These are phyloP conservation scores for Neogobius melanostomus DNA, from an alignment of 2,113 vertebrate species.

Conservation along the genomic window DNA sequence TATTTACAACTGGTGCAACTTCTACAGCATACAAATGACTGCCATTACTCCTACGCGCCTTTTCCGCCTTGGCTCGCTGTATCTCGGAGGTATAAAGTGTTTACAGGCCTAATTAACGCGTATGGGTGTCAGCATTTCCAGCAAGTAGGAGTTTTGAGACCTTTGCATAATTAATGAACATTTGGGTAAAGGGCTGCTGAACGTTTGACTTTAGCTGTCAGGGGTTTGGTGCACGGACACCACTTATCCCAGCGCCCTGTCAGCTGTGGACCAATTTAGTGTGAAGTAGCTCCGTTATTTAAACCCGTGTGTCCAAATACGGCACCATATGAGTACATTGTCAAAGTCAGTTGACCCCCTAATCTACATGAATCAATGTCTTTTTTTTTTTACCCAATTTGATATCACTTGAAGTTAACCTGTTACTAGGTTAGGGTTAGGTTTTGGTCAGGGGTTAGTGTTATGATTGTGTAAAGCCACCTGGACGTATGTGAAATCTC, in stretches of 20 bases:
- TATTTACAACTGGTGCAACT: no score
- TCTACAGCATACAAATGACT: background rate
- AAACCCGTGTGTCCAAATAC: background rate
- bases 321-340: no score
- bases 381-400: no score
- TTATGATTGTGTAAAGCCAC: no score
- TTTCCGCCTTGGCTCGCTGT: no score
- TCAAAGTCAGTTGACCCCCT: no score
- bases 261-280: constrained; percentile 21
- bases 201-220: constrained; percentile 23
- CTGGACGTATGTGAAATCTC: no score
- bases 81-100: background rate
- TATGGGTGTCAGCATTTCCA: background rate
- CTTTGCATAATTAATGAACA: constrained; percentile 27
- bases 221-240: constrained; percentile 19
- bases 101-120: constrained; percentile 2
- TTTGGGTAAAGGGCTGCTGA: constrained; percentile 14
- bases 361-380: no score
- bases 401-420: no score
- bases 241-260: constrained; percentile 23
- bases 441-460: no score
- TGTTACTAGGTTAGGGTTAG: no score
- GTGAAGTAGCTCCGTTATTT: constrained; percentile 4
- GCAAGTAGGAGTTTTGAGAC: constrained; percentile 13
- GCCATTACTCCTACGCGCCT: background rate